Conservation (phyloP, 2,888 invertebrate species). For the Rhaphigaster nebulosa region DNA sequence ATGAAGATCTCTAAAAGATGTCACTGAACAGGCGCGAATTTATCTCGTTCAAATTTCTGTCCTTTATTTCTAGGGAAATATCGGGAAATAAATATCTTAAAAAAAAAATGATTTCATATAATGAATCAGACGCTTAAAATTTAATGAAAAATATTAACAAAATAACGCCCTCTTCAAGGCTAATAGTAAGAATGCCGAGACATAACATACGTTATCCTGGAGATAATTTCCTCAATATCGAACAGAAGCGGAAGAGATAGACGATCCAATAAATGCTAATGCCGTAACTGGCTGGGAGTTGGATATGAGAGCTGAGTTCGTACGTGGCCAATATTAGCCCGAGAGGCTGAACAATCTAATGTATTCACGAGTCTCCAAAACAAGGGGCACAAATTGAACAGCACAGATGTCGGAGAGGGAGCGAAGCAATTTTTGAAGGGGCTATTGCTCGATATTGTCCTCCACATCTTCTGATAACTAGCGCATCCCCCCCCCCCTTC, state of each 20-base stretch:
- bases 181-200: not conserved
- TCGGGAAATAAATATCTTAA: too few species aligned
- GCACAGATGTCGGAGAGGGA: constrained; percentile 7
- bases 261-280: constrained; percentile 3
- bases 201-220: not conserved
- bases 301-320: not conserved
- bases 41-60: too few species aligned
- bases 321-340: constrained; percentile 2
- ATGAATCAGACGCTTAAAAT: too few species aligned
- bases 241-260: not conserved
- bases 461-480: constrained; percentile 25
- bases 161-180: too few species aligned
- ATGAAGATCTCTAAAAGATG: too few species aligned
- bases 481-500: not conserved
- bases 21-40: too few species aligned
- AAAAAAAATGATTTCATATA: too few species aligned
- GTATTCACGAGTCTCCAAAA: constrained; percentile 25
- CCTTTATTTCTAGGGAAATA: too few species aligned
- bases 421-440: not conserved
- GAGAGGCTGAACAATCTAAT: not conserved
- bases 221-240: not conserved
- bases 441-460: constrained; percentile 19
- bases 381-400: constrained; percentile 35
- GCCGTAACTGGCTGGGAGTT: not conserved
- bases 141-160: too few species aligned